Conservation (phyloP, 1,140 invertebrate species). For the Pogonomyrmex californicus region DNA sequence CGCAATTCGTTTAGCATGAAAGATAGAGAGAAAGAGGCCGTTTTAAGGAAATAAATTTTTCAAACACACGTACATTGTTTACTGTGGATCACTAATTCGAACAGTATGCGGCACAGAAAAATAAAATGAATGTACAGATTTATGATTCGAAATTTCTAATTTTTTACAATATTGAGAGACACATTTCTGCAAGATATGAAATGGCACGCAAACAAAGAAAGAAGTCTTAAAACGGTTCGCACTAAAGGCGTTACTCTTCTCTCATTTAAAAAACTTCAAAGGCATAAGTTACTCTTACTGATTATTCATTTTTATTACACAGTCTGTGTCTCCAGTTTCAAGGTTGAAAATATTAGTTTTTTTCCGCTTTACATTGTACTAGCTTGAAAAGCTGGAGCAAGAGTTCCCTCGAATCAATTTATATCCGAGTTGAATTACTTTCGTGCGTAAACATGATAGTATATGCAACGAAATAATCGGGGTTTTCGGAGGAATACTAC, state of each 20-base stretch:
- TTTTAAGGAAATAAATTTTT: constrained; percentile 72
- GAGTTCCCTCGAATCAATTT: constrained; percentile 63
- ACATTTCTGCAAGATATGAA: constrained; percentile 69
- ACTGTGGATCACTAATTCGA: constrained; percentile 27
- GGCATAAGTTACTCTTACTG: constrained; percentile 79
- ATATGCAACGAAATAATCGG: constrained; percentile 56
- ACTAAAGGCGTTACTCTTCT: constrained; percentile 72
- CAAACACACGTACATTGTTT: constrained; percentile 59
- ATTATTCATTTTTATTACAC: constrained; percentile 82
- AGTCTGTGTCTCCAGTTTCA: constrained; percentile 79
- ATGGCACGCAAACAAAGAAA: constrained; percentile 75
- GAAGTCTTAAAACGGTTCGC: constrained; percentile 59
- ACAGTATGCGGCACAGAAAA: constrained; percentile 42
- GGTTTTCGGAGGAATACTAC: background rate
- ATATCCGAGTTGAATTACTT: background rate
- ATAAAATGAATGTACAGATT: constrained; percentile 67
- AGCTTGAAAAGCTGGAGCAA: constrained; percentile 78
- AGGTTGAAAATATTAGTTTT: constrained; percentile 82
- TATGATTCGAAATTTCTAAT: constrained; percentile 62
- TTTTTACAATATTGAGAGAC: constrained; percentile 65
- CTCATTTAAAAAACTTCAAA: constrained; percentile 80
- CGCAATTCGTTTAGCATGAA: constrained; percentile 55
- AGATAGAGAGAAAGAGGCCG: constrained; percentile 65
- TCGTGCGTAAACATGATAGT: constrained; percentile 31
- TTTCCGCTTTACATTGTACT: constrained; percentile 78